A percentile compares a stretch with the other conserved stretches of the same genome.
These are phyloP conservation scores for Salvator merianae DNA, from an alignment of 2,113 vertebrate genomes.

Conservation along the genomic window DNA sequence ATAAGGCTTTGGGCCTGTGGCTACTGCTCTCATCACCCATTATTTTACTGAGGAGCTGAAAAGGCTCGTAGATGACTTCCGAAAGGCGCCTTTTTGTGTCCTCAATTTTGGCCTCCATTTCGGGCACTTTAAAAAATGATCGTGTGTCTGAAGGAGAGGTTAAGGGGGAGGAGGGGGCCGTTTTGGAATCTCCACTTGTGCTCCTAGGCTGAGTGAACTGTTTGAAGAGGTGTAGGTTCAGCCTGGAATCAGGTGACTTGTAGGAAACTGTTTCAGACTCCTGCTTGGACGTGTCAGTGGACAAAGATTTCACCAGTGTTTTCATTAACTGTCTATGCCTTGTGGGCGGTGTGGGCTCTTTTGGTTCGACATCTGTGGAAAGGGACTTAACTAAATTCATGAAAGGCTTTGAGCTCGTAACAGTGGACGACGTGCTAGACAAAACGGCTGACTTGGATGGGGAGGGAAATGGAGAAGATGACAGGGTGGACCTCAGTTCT, in stretches of 20 bases:
- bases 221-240: conserved; percentile 96
- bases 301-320: conserved; percentile 95
- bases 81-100: conserved; percentile 95
- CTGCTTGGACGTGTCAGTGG: conserved; percentile 89
- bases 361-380: conserved; percentile 92
- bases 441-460: conserved; percentile 81
- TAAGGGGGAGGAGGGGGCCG: conserved; percentile 93
- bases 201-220: conserved; percentile 94
- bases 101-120: conserved; percentile 97
- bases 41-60: conserved; percentile 97
- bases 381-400: conserved; percentile 92
- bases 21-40: conserved; percentile 93
- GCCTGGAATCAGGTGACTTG: conserved; percentile 85
- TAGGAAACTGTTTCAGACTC: conserved; percentile 81
- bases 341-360: conserved; percentile 76
- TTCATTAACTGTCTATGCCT: conserved; percentile 96
- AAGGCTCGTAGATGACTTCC: conserved; percentile 95
- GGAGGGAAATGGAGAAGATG: conserved; percentile 79
- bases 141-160: conserved; percentile 90
- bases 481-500: conserved; percentile 77
- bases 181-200: conserved; percentile 91
- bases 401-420: conserved; percentile 86
- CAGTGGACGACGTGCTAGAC: conserved; percentile 69
- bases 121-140: conserved; percentile 98
- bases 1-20: conserved; percentile 89